Evolutionary conservation across 1,140 invertebrate genomes (phyloP), one percentile per base, ranked within the genome.

Genomic region (Danaus plexippus): DNA sequence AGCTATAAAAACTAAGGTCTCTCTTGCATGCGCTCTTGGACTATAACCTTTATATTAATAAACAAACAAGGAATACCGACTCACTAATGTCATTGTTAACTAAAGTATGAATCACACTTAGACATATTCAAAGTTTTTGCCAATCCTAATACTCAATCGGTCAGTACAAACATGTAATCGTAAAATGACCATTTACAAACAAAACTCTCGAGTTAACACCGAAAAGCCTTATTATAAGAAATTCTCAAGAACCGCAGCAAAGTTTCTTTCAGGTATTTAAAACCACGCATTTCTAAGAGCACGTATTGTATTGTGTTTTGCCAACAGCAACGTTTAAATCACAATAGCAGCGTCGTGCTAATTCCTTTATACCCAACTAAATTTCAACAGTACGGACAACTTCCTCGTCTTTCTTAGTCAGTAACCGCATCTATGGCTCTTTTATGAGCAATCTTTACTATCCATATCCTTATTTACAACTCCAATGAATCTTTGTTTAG

Each of bases 331-430:
- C 56, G 62, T 59, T 53, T 46, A 48, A 40, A 32, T 50, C 44
- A 76, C 66, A 77, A 77, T 65, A 52, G 43, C 48, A 59, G 40
- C 58, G 63, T 67, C 57, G 64, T 59, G 65, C 70, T 71, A 77
- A 75, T 71, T 66, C 65, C 61, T 67, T 67, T 57, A 69, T 59
- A 66, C 52, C 55, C 46, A 62, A 67, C 52, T 64, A 71, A 69
- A 64, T 61, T 64, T 57, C 46, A 59, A 65, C 70, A 68, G 63
- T 71, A 64, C 66, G 67, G 75, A 74, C 69, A 74, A 83, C 80
- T 84, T 84, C 80, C 83, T 83, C 64, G 68, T 69, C 71, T 73
- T 85, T 83, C 67, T 73, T 61, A 59, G 50, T 57, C 50, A 51
- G 44, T 73, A 76, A 75, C 70, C 73, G 69, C 73, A 69, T 57